Evolutionary conservation across 2,888 invertebrate genomes (phyloP).

Genomic region (Cerastoderma edule): DNA sequence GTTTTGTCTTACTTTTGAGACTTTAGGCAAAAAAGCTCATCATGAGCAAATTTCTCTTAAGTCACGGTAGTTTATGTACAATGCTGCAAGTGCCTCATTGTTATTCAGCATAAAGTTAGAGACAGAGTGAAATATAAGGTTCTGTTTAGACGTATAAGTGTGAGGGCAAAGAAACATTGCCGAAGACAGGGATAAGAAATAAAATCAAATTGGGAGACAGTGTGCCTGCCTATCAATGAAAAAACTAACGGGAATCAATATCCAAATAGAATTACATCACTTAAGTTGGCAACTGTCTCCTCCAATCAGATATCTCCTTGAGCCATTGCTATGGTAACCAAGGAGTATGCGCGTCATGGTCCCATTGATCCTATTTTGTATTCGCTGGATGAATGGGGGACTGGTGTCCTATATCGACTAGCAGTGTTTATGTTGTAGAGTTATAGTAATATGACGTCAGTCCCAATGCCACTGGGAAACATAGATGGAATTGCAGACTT

Average conservation of each 20-base stretch:
- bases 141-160: too few relatives aligned
- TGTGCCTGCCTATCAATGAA: constrained; percentile 20
- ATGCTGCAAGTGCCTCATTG: not conserved
- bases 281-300: constrained; percentile 19
- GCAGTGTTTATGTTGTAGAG: constrained; percentile 42
- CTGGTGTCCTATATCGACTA: constrained; percentile 29
- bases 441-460: constrained; percentile 57
- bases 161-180: too few relatives aligned
- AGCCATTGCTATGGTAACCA: constrained; percentile 40
- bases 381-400: constrained; percentile 50
- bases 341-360: constrained; percentile 35
- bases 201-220: constrained; percentile 16
- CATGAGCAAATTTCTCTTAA: not conserved
- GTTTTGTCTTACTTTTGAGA: too few relatives aligned
- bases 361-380: constrained; percentile 54
- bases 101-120: not conserved
- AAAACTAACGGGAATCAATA: constrained; percentile 23
- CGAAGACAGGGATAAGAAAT: not conserved
- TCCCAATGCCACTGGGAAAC: too few relatives aligned
- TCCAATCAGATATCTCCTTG: constrained; percentile 48
- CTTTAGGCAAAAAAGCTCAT: not conserved
- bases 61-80: not conserved
- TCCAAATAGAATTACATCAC: constrained; percentile 26
- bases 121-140: too few relatives aligned
- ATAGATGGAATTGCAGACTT: too few relatives aligned